Evolutionary conservation across 2,113 vertebrate species (phyloP).

Genomic region (Mixornis gularis): DNA sequence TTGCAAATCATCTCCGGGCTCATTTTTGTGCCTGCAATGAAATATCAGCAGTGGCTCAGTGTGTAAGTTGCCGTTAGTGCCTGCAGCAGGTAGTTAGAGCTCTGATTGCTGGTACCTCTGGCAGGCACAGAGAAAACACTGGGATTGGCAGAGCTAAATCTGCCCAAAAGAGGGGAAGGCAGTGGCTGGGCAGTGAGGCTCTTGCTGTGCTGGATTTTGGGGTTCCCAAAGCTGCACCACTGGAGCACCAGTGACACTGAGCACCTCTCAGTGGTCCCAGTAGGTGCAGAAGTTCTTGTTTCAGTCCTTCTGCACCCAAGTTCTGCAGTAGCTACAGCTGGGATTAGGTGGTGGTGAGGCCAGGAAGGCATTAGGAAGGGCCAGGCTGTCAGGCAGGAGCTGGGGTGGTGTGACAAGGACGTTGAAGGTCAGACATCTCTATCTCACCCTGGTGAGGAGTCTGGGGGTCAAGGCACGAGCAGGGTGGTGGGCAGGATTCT

Average conservation of each 20-base stretch:
- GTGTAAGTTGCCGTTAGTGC: background rate
- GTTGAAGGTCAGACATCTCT: rapidly evolving
- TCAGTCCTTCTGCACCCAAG: background rate
- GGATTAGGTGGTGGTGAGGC: background rate
- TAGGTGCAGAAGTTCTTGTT: background rate
- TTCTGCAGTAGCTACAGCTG: background rate
- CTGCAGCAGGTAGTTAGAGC: conserved; percentile 7
- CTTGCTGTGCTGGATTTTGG: background rate
- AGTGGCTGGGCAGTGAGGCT: background rate
- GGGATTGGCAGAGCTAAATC: background rate
- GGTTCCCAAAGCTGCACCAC: background rate
- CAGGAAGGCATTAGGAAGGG: background rate
- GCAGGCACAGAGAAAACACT: background rate
- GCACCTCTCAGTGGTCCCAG: rapidly evolving
- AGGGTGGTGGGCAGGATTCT: background rate
- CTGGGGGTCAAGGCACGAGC: too few species aligned
- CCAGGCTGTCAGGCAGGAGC: background rate
- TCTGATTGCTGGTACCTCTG: background rate
- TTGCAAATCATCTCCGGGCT: conserved; percentile 25
- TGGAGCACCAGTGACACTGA: background rate
- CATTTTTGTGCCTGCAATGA: conserved; percentile 18
- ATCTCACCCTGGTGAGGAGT: background rate
- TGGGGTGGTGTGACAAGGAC: background rate
- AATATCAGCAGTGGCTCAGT: background rate
- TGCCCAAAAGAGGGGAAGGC: background rate